Conservation (phyloP, 2,113 vertebrate species). For the Podarcis raffonei region DNA sequence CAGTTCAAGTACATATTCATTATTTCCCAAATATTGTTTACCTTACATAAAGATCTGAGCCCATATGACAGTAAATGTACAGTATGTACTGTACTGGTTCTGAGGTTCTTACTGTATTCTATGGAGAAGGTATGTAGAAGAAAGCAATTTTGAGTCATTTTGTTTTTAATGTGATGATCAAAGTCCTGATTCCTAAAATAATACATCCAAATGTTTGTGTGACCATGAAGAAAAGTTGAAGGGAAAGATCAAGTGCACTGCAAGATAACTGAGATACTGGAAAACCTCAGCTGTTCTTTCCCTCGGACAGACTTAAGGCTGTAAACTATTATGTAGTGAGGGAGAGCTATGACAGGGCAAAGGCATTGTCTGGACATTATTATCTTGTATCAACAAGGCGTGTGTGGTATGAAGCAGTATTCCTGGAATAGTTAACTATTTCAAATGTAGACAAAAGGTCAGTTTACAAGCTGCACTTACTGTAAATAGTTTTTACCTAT, state of each 20-base stretch:
- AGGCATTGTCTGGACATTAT: neutral
- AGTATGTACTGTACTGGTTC: neutral
- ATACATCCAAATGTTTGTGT: neutral
- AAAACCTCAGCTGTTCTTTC: neutral
- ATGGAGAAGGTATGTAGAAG: neutral
- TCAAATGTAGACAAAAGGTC: neutral
- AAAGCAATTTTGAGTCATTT: neutral
- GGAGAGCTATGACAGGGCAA: neutral
- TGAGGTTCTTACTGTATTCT: neutral
- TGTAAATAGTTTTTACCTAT: neutral
- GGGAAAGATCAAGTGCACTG: neutral
- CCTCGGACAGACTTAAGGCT: neutral
- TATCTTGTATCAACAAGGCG: neutral
- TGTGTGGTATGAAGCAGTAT: neutral
- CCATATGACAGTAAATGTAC: neutral
- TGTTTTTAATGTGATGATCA: neutral
- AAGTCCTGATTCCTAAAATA: neutral
- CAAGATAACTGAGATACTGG: neutral
- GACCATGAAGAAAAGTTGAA: neutral
- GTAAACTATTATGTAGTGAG: too few relatives aligned
- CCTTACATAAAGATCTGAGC: neutral
- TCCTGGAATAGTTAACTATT: neutral
- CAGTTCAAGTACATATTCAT: neutral
- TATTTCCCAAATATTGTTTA: neutral
- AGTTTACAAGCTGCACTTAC: neutral